Conservation (phyloP, 2,888 invertebrate genomes). For the Penaeus monodon region DNA sequence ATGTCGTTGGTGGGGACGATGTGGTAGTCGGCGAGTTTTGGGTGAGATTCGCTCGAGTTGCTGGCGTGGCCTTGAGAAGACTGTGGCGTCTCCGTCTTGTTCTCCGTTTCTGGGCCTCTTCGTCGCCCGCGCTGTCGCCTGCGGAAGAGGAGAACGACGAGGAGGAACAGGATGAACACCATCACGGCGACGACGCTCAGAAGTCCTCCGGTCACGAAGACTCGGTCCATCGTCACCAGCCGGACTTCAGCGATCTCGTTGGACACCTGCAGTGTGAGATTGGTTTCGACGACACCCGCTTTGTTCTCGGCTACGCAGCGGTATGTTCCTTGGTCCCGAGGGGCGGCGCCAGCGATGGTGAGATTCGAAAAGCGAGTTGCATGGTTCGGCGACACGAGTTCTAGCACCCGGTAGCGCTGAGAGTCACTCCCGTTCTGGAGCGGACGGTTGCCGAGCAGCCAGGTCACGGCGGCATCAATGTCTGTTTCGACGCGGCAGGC, state of each 20-base stretch:
- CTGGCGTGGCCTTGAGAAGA: slow-evolving; percentile 36
- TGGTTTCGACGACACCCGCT: slow-evolving; percentile 84
- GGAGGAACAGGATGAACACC: slow-evolving; percentile 34
- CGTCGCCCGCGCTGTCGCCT: slow-evolving; percentile 28
- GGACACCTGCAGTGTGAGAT: slow-evolving; percentile 77
- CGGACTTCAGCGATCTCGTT: slow-evolving; percentile 58
- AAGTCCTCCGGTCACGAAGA: slow-evolving; percentile 61
- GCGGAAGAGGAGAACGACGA: slow-evolving; percentile 33
- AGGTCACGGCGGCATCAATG: slow-evolving; percentile 83
- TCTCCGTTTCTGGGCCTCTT: slow-evolving; percentile 29
- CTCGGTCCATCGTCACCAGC: slow-evolving; percentile 61
- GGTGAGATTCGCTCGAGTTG: slow-evolving; percentile 34
- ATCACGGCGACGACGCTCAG: slow-evolving; percentile 57
- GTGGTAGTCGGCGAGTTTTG: slow-evolving; percentile 55
- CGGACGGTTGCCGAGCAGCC: slow-evolving; percentile 65
- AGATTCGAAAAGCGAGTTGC: slow-evolving; percentile 79
- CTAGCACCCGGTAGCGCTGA: slow-evolving; percentile 55
- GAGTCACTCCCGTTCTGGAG: slow-evolving; percentile 64
- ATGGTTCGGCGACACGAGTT: slow-evolving; percentile 55
- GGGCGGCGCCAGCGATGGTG: slow-evolving; percentile 85
- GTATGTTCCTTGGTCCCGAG: slow-evolving; percentile 86
- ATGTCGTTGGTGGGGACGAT: slow-evolving; percentile 59
- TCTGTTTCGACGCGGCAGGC: slow-evolving; percentile 71
- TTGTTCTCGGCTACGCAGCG: slow-evolving; percentile 83
- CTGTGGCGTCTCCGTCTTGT: slow-evolving; percentile 45